phyloP scores from a whole-genome alignment of 2,888 invertebrate species.

The Hypsopygia costalis region DNA sequence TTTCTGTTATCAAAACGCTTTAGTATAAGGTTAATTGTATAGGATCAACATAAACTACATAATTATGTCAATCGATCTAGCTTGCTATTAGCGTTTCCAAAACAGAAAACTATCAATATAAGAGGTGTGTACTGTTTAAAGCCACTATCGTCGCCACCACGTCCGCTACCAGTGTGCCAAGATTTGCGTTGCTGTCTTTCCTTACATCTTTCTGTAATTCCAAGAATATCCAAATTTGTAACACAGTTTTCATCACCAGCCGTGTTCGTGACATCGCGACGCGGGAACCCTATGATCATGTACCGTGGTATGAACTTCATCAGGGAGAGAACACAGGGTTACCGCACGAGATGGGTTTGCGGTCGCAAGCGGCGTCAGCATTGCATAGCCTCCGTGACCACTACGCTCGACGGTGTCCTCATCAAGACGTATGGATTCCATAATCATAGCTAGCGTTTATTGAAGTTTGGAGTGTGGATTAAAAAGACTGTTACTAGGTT shows the following conservation, averaged over 20 bases:
- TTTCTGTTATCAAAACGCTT: too few species aligned
- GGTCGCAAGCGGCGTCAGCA: slow-evolving; percentile 50
- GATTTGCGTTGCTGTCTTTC: too few species aligned
- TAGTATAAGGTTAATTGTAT: too few species aligned
- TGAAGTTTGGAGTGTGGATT: not conserved
- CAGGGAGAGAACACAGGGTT: slow-evolving; percentile 41
- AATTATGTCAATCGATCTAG: too few species aligned
- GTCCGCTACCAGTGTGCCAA: too few species aligned
- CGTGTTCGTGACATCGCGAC: slow-evolving; percentile 47
- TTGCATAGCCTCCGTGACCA: slow-evolving; percentile 53
- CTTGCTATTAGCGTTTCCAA: too few species aligned
- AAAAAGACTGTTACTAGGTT: too few species aligned
- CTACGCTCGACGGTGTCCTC: slow-evolving; percentile 42
- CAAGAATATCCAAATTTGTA: not conserved
- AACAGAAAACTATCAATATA: too few species aligned
- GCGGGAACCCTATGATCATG: slow-evolving; percentile 60
- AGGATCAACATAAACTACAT: too few species aligned
- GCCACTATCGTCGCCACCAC: too few species aligned
- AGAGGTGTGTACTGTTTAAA: too few species aligned
- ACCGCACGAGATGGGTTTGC: slow-evolving; percentile 56
- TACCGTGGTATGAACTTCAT: slow-evolving; percentile 55
- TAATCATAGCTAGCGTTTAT: slow-evolving; percentile 46
- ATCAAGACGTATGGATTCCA: slow-evolving; percentile 48
- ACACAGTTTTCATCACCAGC: slow-evolving; percentile 25
- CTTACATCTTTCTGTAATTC: too few species aligned